Evolutionary conservation across 2,888 invertebrate genomes (phyloP), one percentile per base, ranked within the genome.

Genomic region (Ptycholaimellus sp.): DNA sequence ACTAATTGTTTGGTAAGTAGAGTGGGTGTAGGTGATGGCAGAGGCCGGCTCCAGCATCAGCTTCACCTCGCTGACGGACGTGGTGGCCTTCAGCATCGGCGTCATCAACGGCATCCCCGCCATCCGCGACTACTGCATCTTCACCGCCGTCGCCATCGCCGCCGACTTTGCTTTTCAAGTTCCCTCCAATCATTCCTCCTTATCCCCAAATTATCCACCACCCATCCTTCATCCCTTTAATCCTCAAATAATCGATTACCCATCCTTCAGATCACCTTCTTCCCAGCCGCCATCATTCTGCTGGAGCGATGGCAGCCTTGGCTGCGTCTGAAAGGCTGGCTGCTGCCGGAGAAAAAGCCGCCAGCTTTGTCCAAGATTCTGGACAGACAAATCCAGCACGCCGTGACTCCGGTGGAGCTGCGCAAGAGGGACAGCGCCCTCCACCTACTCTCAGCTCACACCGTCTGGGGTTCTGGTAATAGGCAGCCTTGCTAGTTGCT

Each of bases 31-130:
- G 4, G 29, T 16, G 19, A 11, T 35, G 14, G 13, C 3, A 16
- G 35, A 35, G 21, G 35, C 35, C 3, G 35, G 28, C 28, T 3
- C 35, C 5, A 19, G 19, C 4, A 35, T 35, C 29, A 29, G 20
- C 6, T 35, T 35, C 21, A 35, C 35, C n/a, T 35, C 35, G n/a
- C 29, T 35, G n/a, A 35, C 28, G 14, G 35, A 35, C 21, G 35
- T 35, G 29, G 9, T 35, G n/a, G 35, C 35, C 4, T 35, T 35
- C 16, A 29, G 29, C 29, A 20, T 35, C 21, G 35, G 35, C 20
- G 20, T 22, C 3, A 35, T 20, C 2, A 29, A 29, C 2, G 3
- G 16, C 6, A n/a, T 33, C 3, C 34, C 34, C 27, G 35, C 28
- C 3, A 28, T 35, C 3, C 28, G 35, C 13, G 20, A 35, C 29